A percentile compares a stretch with the other conserved stretches of the same genome.
phyloP scores from a whole-genome alignment of 2,113 vertebrate genomes.

The Scomber scombrus region DNA sequence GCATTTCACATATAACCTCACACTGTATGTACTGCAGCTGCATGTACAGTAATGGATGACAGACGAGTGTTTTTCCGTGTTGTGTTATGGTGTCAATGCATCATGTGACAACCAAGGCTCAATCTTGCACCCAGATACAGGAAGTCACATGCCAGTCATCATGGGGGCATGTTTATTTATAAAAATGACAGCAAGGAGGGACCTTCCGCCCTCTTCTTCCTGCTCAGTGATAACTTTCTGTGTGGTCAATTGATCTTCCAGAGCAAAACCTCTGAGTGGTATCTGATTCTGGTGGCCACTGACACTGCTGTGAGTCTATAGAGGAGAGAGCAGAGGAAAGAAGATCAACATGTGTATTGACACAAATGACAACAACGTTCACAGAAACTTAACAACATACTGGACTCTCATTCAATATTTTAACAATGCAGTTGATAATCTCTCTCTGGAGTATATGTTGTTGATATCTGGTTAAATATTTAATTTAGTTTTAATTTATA shows the following conservation, averaged over 20 bases:
- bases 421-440: neutral
- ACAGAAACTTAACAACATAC: constrained; percentile 13
- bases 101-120: constrained; percentile 77
- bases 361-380: constrained; percentile 21
- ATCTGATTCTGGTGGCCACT: constrained; percentile 4
- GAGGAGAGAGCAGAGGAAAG: constrained; percentile 28
- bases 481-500: neutral
- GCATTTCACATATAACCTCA: constrained; percentile 1
- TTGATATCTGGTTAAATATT: neutral
- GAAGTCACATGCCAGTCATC: constrained; percentile 83
- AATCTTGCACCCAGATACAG: constrained; percentile 72
- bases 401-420: neutral
- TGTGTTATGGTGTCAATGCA: constrained; percentile 48
- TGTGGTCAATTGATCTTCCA: constrained; percentile 43
- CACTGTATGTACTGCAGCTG: neutral
- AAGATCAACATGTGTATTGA: constrained; percentile 42
- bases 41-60: neutral
- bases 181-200: constrained; percentile 52
- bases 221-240: constrained; percentile 27
- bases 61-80: constrained; percentile 14
- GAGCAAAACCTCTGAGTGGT: neutral
- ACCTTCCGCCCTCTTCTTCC: constrained; percentile 29
- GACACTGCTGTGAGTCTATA: constrained; percentile 4
- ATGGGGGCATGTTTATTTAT: constrained; percentile 76
- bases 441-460: neutral